Evolutionary conservation across 1,140 invertebrate genomes (phyloP).

Genomic region (Lamellibrachia luymesi): DNA sequence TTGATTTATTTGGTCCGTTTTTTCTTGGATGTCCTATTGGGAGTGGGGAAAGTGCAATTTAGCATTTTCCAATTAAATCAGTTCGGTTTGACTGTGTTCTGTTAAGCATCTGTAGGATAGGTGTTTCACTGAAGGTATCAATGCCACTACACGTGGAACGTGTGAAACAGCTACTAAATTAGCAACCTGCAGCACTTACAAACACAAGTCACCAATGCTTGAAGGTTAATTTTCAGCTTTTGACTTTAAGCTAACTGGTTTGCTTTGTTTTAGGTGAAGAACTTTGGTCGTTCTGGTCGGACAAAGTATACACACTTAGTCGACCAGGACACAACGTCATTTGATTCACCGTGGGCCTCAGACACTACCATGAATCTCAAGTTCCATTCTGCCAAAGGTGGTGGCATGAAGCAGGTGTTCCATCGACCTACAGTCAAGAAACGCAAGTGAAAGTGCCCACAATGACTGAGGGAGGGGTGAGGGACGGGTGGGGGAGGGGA

Average conservation of each 20-base stretch:
- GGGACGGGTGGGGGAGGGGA: no score
- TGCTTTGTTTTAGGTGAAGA: constrained; percentile 90
- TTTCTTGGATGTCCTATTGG: no score
- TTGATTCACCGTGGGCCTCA: constrained; percentile 94
- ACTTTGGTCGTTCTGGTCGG: constrained; percentile 96
- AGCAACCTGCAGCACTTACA: constrained; percentile 92
- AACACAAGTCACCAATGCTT: neutral
- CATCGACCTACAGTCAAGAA: constrained; percentile 69
- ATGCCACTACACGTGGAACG: no score
- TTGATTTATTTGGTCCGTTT: no score
- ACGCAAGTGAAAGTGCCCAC: constrained; percentile 27
- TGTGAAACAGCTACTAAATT: constrained; percentile 84
- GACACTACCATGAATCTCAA: constrained; percentile 87
- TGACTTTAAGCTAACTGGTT: neutral
- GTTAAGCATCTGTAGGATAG: constrained; percentile 39
- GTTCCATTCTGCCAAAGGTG: constrained; percentile 84
- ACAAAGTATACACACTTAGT: constrained; percentile 99
- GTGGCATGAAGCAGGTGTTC: constrained; percentile 94
- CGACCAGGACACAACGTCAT: constrained; percentile 97
- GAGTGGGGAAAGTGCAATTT: no score
- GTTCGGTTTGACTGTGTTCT: constrained; percentile 73
- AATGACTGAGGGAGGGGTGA: neutral
- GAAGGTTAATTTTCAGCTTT: neutral
- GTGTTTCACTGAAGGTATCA: no score
- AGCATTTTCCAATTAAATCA: neutral